Evolutionary conservation across 2,113 vertebrate genomes (phyloP).

Genomic region (Ploceus nigricollis): DNA sequence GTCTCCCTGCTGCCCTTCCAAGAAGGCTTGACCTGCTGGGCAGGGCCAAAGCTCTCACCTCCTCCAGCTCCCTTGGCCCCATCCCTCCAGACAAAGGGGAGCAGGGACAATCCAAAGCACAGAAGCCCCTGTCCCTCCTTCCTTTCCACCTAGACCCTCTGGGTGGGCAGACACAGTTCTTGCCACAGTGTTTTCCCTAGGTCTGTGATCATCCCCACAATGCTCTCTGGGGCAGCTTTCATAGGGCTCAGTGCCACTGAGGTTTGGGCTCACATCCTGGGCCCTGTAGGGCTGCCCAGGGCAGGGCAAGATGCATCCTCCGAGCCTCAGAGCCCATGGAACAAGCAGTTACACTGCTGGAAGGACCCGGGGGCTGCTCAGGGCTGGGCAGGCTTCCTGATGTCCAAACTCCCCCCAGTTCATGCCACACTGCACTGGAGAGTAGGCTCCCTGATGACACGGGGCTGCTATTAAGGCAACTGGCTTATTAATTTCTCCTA

Average conservation of each 20-base stretch:
- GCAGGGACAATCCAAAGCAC: fast-evolving
- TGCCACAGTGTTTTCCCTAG: background rate
- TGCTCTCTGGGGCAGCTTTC: background rate
- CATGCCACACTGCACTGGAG: background rate
- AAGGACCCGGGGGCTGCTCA: background rate
- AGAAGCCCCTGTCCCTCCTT: background rate
- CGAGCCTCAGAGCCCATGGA: background rate
- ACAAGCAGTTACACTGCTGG: background rate
- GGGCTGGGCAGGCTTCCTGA: background rate
- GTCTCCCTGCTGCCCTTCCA: background rate
- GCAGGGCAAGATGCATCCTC: background rate
- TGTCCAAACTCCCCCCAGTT: background rate
- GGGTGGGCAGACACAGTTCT: background rate
- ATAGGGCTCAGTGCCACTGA: fast-evolving
- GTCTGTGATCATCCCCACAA: background rate
- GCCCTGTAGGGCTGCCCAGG: background rate
- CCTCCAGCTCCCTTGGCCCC: background rate
- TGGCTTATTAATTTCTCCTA: constrained; percentile 36
- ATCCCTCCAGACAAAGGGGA: background rate
- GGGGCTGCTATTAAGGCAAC: background rate
- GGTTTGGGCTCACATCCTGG: background rate
- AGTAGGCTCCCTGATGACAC: background rate
- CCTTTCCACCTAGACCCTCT: background rate
- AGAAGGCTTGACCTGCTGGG: background rate
- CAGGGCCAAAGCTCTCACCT: background rate